These are phyloP conservation scores for Callipepla squamata DNA, from an alignment of 2,113 vertebrate genomes.

Conservation along the genomic window DNA sequence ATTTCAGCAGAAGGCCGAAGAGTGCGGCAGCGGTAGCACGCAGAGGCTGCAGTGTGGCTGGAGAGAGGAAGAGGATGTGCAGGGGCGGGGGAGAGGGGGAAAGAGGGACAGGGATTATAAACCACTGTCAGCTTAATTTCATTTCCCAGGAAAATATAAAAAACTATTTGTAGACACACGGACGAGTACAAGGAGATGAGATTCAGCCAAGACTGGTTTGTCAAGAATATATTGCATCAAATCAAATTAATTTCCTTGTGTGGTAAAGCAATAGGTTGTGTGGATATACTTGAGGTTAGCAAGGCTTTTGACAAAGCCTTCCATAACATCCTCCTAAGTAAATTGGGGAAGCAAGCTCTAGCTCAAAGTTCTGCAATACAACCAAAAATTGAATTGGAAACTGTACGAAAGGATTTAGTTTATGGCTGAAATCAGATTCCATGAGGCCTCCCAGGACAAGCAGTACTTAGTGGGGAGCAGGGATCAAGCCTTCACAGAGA, in stretches of 20 bases:
- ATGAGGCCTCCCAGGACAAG: not conserved
- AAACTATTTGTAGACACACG: not conserved
- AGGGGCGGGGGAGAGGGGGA: not conserved
- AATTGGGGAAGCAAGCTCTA: not conserved
- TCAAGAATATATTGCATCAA: constrained; percentile 39
- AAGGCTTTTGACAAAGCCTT: constrained; percentile 25
- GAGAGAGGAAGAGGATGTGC: constrained; percentile 18
- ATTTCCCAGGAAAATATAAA: constrained; percentile 48
- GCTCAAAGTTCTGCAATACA: not conserved
- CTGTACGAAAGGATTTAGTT: not conserved
- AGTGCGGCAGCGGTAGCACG: not conserved
- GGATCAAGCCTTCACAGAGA: accelerated
- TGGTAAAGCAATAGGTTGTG: constrained; percentile 42
- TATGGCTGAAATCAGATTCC: not conserved
- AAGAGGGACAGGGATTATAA: constrained; percentile 32
- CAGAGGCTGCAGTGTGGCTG: not conserved
- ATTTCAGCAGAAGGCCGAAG: constrained; percentile 23
- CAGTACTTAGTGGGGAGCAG: not conserved
- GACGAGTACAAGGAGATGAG: constrained; percentile 34
- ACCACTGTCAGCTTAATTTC: constrained; percentile 38
- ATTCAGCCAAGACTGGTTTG: constrained; percentile 6
- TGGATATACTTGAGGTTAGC: constrained; percentile 25
- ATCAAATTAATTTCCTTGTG: constrained; percentile 45
- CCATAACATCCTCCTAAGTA: not conserved
- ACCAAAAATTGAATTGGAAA: not conserved